Conservation (phyloP, 53 echinoderm and acorn worm genomes). For the Mesocentrotus franciscanus region DNA sequence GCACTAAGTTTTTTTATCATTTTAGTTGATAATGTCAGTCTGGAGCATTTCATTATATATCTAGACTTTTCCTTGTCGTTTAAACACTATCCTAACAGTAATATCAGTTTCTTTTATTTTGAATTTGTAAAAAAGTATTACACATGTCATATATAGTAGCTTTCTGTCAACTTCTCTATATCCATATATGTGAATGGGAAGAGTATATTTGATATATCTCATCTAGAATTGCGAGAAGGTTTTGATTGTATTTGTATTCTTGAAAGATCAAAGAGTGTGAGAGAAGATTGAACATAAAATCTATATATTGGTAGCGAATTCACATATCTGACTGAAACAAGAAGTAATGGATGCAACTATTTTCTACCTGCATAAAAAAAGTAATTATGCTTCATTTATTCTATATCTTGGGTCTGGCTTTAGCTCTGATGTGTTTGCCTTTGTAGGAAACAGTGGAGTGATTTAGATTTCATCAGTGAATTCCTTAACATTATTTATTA, state of each 20-base stretch:
- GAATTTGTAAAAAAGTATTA: background rate
- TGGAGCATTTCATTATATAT: background rate
- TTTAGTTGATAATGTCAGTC: background rate
- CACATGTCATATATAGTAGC: background rate
- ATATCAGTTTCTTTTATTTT: background rate
- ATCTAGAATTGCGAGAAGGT: background rate
- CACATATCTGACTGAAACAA: constrained; percentile 36
- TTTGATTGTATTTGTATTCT: background rate
- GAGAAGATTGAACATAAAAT: constrained; percentile 58
- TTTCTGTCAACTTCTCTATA: background rate
- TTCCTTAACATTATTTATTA: constrained; percentile 33
- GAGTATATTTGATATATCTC: background rate
- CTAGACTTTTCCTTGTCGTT: background rate
- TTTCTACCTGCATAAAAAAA: constrained; percentile 62
- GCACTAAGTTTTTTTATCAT: background rate
- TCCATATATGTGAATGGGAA: background rate
- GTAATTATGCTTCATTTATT: constrained; percentile 55
- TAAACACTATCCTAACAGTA: background rate
- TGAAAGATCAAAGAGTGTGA: constrained; percentile 22
- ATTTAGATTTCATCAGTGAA: constrained; percentile 1
- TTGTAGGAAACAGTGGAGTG: background rate
- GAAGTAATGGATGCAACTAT: constrained; percentile 67
- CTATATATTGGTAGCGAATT: constrained; percentile 62
- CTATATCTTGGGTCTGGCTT: constrained; percentile 37
- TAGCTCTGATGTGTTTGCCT: background rate